Percentiles rank a stretch among this genome's conserved stretches.
Conservation (phyloP, 1,140 invertebrate genomes). For the Ooceraea biroi region DNA sequence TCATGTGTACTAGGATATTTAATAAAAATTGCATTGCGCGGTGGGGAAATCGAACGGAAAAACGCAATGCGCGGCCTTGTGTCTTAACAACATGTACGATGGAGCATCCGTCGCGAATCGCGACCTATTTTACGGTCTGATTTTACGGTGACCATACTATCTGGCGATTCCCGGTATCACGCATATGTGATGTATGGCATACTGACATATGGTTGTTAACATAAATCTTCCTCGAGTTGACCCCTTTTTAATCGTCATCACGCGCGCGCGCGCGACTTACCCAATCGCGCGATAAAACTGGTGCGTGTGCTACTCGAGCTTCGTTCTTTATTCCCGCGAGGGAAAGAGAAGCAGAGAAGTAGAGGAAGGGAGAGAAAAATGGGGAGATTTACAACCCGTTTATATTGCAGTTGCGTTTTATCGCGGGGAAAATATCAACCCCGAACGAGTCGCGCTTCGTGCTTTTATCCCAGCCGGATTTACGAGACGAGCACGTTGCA, state of each 20-base stretch:
- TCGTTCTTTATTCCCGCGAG: conserved; percentile 32
- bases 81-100: conserved; percentile 15
- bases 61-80: neutral
- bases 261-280: conserved; percentile 31
- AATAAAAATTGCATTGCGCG: conserved; percentile 24
- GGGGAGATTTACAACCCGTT: conserved; percentile 44
- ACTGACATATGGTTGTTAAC: conserved; percentile 68
- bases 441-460: conserved; percentile 20
- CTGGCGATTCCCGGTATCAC: conserved; percentile 39
- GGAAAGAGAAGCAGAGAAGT: neutral
- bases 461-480: conserved; percentile 41
- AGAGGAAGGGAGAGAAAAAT: neutral
- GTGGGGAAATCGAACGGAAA: neutral
- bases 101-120: conserved; percentile 3
- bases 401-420: conserved; percentile 44
- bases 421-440: conserved; percentile 56
- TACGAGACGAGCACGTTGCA: conserved; percentile 13
- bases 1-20: neutral
- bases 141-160: conserved; percentile 50
- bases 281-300: conserved; percentile 50
- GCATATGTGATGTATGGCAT: conserved; percentile 54
- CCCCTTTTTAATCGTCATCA: conserved; percentile 77
- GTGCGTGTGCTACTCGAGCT: conserved; percentile 14
- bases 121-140: conserved; percentile 57
- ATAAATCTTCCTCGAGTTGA: conserved; percentile 78